Evolutionary conservation across 2,797 vertebrate species (phyloP).

Genomic region (Austrolebias charrua): DNA sequence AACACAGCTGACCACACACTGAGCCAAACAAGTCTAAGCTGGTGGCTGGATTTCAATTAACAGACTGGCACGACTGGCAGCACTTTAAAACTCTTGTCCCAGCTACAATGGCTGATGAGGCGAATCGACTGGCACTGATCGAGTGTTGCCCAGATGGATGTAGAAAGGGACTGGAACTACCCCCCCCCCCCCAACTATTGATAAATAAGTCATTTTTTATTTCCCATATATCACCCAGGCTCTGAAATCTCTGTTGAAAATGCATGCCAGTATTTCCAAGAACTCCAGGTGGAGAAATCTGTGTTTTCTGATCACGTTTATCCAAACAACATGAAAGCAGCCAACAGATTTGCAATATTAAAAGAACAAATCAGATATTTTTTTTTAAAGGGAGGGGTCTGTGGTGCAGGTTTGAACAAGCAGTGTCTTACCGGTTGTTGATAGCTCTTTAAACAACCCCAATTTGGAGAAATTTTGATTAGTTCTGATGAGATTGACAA

Average conservation of each 20-base stretch:
- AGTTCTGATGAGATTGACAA: no score
- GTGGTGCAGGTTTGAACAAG: no score
- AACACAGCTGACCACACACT: slow-evolving; percentile 63
- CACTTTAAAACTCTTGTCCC: slow-evolving; percentile 53
- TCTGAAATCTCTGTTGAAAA: slow-evolving; percentile 21
- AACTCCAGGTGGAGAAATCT: slow-evolving; percentile 6
- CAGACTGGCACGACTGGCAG: slow-evolving; percentile 69
- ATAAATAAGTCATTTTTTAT: slow-evolving; percentile 26
- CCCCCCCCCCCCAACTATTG: slow-evolving; percentile 21
- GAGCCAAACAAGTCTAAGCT: slow-evolving; percentile 66
- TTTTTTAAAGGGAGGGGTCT: no score
- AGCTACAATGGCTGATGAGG: slow-evolving; percentile 47
- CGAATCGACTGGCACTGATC: slow-evolving; percentile 35
- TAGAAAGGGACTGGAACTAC: slow-evolving; percentile 28
- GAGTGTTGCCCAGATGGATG: slow-evolving; percentile 54
- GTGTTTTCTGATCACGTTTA: slow-evolving; percentile 9
- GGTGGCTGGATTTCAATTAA: slow-evolving; percentile 64
- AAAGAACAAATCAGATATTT: no score
- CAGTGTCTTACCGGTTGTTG: no score
- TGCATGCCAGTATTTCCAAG: slow-evolving; percentile 6
- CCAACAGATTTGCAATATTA: background rate
- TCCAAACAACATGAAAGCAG: background rate
- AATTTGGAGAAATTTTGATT: no score
- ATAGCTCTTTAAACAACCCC: no score
- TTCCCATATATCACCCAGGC: slow-evolving; percentile 20